Evolutionary conservation across 2,888 invertebrate genomes (phyloP).

Genomic region (Pyrrhia umbra): DNA sequence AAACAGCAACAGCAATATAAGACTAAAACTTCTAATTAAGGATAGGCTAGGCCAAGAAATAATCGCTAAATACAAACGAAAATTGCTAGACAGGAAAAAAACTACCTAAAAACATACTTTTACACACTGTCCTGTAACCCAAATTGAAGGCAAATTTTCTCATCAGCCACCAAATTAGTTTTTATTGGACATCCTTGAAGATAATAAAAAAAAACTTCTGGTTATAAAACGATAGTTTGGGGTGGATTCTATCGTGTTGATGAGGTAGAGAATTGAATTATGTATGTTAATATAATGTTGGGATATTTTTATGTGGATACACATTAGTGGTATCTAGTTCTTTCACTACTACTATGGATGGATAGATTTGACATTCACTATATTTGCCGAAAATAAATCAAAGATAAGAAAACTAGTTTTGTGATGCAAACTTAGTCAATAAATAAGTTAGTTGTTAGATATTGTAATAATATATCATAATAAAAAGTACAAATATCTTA

Average conservation of each 20-base stretch:
- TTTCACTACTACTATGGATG: constrained; percentile 16
- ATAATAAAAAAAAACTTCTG: constrained; percentile 58
- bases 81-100: constrained; percentile 13
- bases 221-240: constrained; percentile 49
- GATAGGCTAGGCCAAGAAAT: background rate
- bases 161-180: constrained; percentile 58
- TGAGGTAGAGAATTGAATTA: constrained; percentile 52
- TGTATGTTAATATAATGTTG: constrained; percentile 46
- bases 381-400: too few relatives aligned
- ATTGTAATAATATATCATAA: too few relatives aligned
- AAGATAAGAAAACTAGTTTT: too few relatives aligned
- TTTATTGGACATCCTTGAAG: constrained; percentile 55
- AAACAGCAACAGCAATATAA: too few relatives aligned
- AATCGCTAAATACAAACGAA: background rate
- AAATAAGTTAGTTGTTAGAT: too few relatives aligned
- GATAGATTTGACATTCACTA: background rate
- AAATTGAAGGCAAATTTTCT: constrained; percentile 41
- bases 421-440: too few relatives aligned
- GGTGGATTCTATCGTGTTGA: constrained; percentile 53
- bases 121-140: constrained; percentile 31
- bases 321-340: constrained; percentile 24
- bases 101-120: constrained; percentile 3
- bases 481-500: too few relatives aligned
- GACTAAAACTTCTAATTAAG: background rate
- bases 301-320: constrained; percentile 46